These are phyloP conservation scores for Heteromyza rotundicornis DNA, from an alignment of 2,888 invertebrate genomes.

Conservation along the genomic window DNA sequence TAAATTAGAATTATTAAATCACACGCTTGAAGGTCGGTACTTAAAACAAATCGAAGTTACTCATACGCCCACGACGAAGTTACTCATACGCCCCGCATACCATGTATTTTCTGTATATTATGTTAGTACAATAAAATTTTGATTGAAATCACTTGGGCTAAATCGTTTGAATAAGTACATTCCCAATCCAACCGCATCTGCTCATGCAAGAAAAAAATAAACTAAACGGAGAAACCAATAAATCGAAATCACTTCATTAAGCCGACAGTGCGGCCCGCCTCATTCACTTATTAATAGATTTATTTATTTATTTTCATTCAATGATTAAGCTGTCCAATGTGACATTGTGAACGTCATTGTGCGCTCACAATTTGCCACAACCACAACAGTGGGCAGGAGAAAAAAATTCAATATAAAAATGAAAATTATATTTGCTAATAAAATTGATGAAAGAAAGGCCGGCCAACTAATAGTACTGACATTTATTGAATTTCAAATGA, in stretches of 20 bases:
- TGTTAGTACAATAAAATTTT: too few relatives aligned
- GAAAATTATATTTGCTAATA: neutral
- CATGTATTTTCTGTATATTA: neutral
- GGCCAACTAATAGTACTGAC: neutral
- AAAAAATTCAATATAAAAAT: neutral
- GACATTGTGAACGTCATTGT: neutral
- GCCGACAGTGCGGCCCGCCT: neutral
- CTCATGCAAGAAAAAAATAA: too few relatives aligned
- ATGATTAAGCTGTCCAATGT: neutral
- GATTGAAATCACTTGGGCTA: too few relatives aligned
- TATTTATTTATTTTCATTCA: neutral
- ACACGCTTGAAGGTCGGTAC: too few relatives aligned
- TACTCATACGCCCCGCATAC: neutral
- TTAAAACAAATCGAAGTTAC: too few relatives aligned
- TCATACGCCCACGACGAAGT: too few relatives aligned
- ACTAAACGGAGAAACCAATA: neutral
- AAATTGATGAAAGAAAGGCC: neutral
- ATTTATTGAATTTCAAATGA: neutral
- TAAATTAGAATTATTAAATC: too few relatives aligned
- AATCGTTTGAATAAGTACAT: too few relatives aligned
- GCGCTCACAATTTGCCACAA: neutral
- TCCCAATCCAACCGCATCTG: too few relatives aligned
- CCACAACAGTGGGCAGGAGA: neutral
- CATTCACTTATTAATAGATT: neutral
- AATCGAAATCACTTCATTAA: conserved; percentile 2